Base-by-base conservation (phyloP, 2,113 vertebrate species). In the Empidonax alnorum region DNA sequence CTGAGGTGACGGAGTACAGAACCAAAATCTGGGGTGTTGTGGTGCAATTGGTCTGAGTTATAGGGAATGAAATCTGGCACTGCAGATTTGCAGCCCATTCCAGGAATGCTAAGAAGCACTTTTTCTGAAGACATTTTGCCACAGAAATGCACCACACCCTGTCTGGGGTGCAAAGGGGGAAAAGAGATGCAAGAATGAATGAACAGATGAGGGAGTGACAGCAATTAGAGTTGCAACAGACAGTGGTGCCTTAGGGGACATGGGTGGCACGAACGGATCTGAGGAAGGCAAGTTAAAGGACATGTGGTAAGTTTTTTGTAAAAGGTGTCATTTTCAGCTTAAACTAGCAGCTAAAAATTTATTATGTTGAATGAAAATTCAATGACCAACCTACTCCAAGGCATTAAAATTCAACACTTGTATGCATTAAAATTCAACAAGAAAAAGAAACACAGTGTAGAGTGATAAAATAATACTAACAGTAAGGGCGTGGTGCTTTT, bases 221-320 rank as follows among this genome's bases (percentile, higher is more conserved):
- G 81, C 23, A 76, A 69, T 75, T 89, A 84, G 61, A 72, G 27
- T 71, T 95, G 90, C 83, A 96, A 88, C 88, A 90, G 92, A 58
- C 49, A 37, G 28, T 53, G 68, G 31, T 68, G 94, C 91, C 91
- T 94, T 89, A 78, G 71, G 77, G 85, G 44, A 21, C 79, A 80
- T 39, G 63, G 50, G 58, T 92, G 69, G 37, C 69, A 91, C 0
- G 20, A 84, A 79, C 24, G 37, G 14, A 39, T 88, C 55, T 28
- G 47, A 91, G 63, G 42, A 77, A 72, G 55, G 42, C 84, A 37
- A 63, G 27, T 31, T 87, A 81, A 87, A 89, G 44, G 73, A 78
- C 2, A 2, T 84, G 44, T 2, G 3, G 73, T 79, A 91, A 91
- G 3, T 41, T 84, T 21, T 53, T 18, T 42, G n/a, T 72, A 69